Conservation (phyloP, 2,888 invertebrate genomes). For the Eupithecia subumbrata region DNA sequence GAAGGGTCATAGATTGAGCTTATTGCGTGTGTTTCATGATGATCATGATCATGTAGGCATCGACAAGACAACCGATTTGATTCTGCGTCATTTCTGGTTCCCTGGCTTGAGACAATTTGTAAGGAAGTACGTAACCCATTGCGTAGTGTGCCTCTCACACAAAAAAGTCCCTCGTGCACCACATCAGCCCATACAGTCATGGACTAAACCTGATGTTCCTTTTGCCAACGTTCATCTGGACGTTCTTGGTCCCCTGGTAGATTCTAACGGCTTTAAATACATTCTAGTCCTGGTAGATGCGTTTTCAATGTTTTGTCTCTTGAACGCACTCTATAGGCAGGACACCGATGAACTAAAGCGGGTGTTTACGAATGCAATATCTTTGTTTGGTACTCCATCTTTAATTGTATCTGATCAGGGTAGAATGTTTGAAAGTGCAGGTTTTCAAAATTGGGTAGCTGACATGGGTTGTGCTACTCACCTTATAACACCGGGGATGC, state of each 20-base stretch:
- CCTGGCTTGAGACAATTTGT: too few relatives aligned
- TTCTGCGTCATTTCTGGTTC: slow-evolving; percentile 7
- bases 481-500: slow-evolving; percentile 1
- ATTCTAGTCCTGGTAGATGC: too few relatives aligned
- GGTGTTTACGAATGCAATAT: too few relatives aligned
- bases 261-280: too few relatives aligned
- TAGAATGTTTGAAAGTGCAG: neutral
- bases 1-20: slow-evolving; percentile 47
- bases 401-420: neutral
- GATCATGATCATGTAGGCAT: slow-evolving; percentile 41
- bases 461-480: neutral
- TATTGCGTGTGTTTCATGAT: slow-evolving; percentile 46
- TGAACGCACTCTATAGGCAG: too few relatives aligned
- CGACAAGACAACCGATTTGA: slow-evolving; percentile 38
- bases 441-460: neutral
- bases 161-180: neutral
- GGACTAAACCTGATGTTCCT: neutral
- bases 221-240: neutral
- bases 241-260: slow-evolving; percentile 20
- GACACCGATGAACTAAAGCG: too few relatives aligned
- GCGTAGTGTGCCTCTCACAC: too few relatives aligned
- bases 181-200: neutral
- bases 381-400: too few relatives aligned
- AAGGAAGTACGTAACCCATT: too few relatives aligned
- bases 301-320: too few relatives aligned